These are phyloP conservation scores for Drosophila ambigua DNA, from an alignment of 1,140 invertebrate genomes.

Conservation along the genomic window DNA sequence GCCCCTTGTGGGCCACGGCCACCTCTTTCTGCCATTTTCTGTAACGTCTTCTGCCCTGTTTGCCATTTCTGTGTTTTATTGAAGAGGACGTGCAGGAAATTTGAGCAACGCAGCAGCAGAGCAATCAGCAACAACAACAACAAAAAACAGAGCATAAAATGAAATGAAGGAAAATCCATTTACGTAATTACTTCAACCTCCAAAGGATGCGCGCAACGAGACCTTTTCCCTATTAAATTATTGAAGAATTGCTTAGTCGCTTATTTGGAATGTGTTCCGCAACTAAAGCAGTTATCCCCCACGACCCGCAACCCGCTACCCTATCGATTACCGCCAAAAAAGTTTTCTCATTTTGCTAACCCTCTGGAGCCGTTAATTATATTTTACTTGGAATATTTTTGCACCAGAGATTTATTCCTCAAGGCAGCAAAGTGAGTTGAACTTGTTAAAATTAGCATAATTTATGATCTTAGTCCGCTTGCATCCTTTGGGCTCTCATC, in stretches of 20 bases:
- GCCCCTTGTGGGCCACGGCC: too few relatives aligned
- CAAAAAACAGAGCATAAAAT: neutral
- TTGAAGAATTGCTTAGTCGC: constrained; percentile 65
- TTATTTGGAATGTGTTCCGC: constrained; percentile 57
- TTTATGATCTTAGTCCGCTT: constrained; percentile 22
- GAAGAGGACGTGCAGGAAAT: constrained; percentile 73
- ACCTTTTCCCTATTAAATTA: constrained; percentile 70
- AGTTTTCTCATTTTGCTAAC: constrained; percentile 43
- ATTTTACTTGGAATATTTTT: constrained; percentile 25
- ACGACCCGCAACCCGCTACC: neutral
- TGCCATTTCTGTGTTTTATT: constrained; percentile 54
- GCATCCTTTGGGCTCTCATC: too few relatives aligned
- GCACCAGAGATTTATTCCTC: neutral
- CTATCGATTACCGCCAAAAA: constrained; percentile 43
- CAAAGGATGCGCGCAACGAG: constrained; percentile 24
- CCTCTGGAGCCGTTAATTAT: constrained; percentile 34
- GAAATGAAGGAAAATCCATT: constrained; percentile 66
- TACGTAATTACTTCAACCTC: constrained; percentile 78
- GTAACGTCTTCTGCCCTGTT: constrained; percentile 20
- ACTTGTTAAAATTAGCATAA: constrained; percentile 34
- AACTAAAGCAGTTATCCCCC: constrained; percentile 35
- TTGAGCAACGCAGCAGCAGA: constrained; percentile 59
- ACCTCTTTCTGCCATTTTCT: neutral
- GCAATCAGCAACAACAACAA: neutral
- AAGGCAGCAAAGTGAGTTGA: constrained; percentile 5